Evolutionary conservation across 1,140 invertebrate species (phyloP), one percentile per base, ranked within the genome.

Genomic region (Dendroctonus valens): DNA sequence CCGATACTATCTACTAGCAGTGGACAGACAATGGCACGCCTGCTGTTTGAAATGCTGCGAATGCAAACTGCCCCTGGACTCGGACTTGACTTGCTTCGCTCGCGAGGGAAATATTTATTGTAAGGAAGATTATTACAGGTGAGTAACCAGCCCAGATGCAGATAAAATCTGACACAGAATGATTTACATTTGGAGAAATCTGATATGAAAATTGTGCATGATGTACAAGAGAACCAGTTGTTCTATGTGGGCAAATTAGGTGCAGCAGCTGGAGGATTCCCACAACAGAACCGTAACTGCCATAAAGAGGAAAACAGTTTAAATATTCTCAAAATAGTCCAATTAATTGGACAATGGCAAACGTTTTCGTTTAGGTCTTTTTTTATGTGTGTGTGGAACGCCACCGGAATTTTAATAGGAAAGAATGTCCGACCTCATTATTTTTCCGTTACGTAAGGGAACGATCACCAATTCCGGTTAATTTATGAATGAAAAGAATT

Each of bases 101-200:
- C 82, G 92, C 59, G 92, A 95, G 73, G 91, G 92, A 59, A 90
- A 91, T 76, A 96, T 96, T 73, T 96, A 94, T 79, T 97, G 94
- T 84, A 94, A 95, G 78, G 91, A 96, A 73, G 94, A 97, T 80
- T 97, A 97, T 79, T 94, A 93, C 79, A 90, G 93, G 94, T 96
- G 81, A 83, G 57, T 15, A 12, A 9, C 84, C 77, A 38, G 14
- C 9, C 26, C 26, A 26, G 26, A 26, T 26, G 26, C 26, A 26
- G 26, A 26, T 26, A 26, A 26, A 26, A 26, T 26, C 26, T 26
- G 26, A 37, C 15, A 51, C 11, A 57, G n/a, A n/a, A 37, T 59
- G 15, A 51, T 51, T 12, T 15, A 51, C 11, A 8, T 12, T 12
- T 15, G 11, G 8, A 26, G 26, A 26, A 26, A 26, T 26, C 26